A percentile compares a stretch with the other conserved stretches of the same genome.
phyloP scores from a whole-genome alignment of 1,140 invertebrate genomes.

The Microplitis mediator region DNA sequence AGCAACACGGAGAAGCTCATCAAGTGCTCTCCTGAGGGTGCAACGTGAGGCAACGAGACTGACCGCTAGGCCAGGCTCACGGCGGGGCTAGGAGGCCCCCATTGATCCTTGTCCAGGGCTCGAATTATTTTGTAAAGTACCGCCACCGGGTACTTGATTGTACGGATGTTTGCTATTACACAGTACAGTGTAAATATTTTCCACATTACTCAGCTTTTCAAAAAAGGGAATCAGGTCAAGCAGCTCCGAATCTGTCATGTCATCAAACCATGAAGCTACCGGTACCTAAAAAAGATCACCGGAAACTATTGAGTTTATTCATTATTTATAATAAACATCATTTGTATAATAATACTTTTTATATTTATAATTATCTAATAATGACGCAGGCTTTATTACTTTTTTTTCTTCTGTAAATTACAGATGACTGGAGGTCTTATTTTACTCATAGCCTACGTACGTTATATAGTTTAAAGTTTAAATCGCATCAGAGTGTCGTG shows the following conservation, averaged over 20 bases:
- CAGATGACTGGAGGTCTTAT: neutral
- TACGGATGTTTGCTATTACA: constrained; percentile 87
- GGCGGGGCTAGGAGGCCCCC: constrained; percentile 58
- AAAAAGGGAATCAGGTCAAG: constrained; percentile 95
- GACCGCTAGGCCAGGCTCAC: constrained; percentile 54
- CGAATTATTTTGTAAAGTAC: constrained; percentile 49
- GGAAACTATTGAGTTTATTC: too few relatives aligned
- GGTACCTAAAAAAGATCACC: constrained; percentile 76
- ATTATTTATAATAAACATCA: neutral
- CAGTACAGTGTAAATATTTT: constrained; percentile 91
- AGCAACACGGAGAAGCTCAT: constrained; percentile 48
- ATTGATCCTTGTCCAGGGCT: constrained; percentile 52
- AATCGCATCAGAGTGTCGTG: neutral
- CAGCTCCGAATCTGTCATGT: constrained; percentile 93
- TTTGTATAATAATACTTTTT: too few relatives aligned
- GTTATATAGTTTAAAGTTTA: neutral
- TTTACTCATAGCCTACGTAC: neutral
- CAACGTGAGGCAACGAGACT: constrained; percentile 54
- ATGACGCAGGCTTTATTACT: neutral
- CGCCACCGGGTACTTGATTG: constrained; percentile 60
- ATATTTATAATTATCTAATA: neutral
- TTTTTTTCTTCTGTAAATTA: constrained; percentile 7
- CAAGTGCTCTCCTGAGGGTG: constrained; percentile 50
- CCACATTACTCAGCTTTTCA: constrained; percentile 91
- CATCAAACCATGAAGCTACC: constrained; percentile 97